Evolutionary conservation across 2,888 invertebrate genomes (phyloP).

Genomic region (Idaea straminata): DNA sequence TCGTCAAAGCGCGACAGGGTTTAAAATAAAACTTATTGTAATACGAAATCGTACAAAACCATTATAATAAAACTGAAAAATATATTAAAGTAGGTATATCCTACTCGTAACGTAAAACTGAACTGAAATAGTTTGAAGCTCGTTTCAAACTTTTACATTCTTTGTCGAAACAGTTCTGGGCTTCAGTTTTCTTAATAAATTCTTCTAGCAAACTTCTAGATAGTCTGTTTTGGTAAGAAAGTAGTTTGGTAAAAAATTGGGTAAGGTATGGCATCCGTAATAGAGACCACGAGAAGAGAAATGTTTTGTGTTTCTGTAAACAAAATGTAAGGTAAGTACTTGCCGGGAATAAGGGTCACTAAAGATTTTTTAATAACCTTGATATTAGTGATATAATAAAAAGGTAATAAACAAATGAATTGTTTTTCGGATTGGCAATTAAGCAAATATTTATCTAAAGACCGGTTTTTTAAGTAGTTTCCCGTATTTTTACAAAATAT

Average conservation of each 20-base stretch:
- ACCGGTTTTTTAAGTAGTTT: too few relatives aligned
- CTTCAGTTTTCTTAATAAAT: constrained; percentile 6
- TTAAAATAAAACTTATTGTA: constrained; percentile 9
- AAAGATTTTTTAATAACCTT: too few relatives aligned
- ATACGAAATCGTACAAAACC: constrained; percentile 4
- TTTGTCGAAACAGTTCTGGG: constrained; percentile 5
- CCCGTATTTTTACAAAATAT: too few relatives aligned
- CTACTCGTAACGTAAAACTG: constrained; percentile 10
- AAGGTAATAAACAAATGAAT: too few relatives aligned
- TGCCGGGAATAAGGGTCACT: too few relatives aligned
- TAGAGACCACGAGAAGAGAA: too few relatives aligned
- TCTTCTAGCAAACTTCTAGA: neutral
- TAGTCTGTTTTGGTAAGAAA: constrained; percentile 3
- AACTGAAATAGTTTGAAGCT: constrained; percentile 16
- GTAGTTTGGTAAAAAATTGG: neutral
- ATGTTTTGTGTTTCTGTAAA: neutral
- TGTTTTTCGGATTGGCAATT: too few relatives aligned
- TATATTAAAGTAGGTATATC: neutral
- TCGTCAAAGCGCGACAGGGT: too few relatives aligned
- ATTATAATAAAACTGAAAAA: constrained; percentile 8
- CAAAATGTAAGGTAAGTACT: too few relatives aligned
- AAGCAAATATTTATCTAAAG: too few relatives aligned
- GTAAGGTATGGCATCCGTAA: too few relatives aligned
- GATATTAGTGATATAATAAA: too few relatives aligned
- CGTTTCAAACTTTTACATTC: constrained; percentile 12